Conservation (phyloP, 2,113 vertebrate genomes). For the Platanista minor region DNA sequence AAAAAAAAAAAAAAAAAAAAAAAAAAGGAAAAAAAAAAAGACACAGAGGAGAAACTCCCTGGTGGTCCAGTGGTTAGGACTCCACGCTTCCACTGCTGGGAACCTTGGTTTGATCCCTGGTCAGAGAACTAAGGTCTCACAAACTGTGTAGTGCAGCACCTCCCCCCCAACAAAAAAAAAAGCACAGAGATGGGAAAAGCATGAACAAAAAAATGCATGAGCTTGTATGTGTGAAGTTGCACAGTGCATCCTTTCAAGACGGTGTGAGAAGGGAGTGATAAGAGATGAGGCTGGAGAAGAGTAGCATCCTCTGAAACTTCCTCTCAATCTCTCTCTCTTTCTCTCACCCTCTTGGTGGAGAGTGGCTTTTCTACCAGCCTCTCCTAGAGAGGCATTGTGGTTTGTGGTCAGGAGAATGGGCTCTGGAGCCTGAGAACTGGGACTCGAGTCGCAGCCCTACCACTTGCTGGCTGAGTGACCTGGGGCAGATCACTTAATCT, state of each 20-base stretch:
- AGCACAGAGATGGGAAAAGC: neutral
- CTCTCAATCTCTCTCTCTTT: neutral
- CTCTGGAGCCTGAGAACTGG: neutral
- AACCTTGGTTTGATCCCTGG: too few relatives aligned
- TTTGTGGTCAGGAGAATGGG: neutral
- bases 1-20: too few relatives aligned
- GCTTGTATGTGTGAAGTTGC: neutral
- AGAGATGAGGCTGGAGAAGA: neutral
- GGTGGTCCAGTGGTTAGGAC: too few relatives aligned
- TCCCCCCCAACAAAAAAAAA: too few relatives aligned
- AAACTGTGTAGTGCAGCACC: too few relatives aligned
- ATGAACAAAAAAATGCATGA: neutral
- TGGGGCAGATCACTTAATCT: neutral
- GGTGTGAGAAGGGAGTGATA: neutral
- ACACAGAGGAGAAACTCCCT: neutral
- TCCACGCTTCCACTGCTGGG: too few relatives aligned
- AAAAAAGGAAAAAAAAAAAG: too few relatives aligned
- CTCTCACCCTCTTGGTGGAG: neutral
- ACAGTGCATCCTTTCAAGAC: neutral
- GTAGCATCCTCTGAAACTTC: neutral
- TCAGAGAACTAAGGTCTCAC: too few relatives aligned
- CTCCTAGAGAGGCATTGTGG: neutral
- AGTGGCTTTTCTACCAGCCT: neutral
- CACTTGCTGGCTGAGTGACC: neutral
- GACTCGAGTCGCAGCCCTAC: neutral